Evolutionary conservation across 2,797 vertebrate species (phyloP), one percentile per base, ranked within the genome.

Genomic region (Malacoraja senta): DNA sequence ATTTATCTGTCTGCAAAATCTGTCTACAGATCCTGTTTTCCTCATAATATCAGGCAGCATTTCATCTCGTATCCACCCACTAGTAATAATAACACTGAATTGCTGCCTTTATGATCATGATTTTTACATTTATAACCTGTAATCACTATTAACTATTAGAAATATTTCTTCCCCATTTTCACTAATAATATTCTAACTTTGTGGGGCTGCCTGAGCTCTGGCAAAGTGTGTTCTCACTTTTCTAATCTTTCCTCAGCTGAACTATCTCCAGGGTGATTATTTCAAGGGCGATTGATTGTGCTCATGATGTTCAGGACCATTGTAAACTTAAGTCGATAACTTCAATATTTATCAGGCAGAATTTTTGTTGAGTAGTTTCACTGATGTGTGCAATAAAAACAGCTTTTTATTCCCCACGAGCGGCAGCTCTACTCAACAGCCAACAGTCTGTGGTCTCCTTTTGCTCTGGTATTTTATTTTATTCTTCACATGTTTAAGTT

Each of bases 331-430:
- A 6, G 4, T 63, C n/a, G 26, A 26, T 61, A 86, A n/a, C 63
- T 83, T 8, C 38, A 8, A 38, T 58, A 6, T 35, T 79, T 15
- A 79, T 44, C 53, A 84, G 53, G 24, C 2, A n/a, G 83, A 7
- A 4, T 86, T 86, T 86, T 29, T 13, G 2, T 86, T 86, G 1
- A 92, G 65, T 91, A 26, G 68, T 74, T 61, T n/a, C 91, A 21
- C 94, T 94, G 94, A 95, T 76, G 95, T 94, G 44, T 44, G 3
- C 44, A 44, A 44, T 44, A 44, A 44, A 44, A 44, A 44, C 44
- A 44, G 44, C 44, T 4, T 44, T 44, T 44, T 44, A 2, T 44
- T 0, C 44, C 44, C 44, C 44, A 44, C 44, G 2, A 44, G 44
- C 38, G 38, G 38, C 38, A 38, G 38, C 44, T 44, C 44, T 44